Conservation (phyloP, 2,888 invertebrate species). For the Lomographa bimaculata region DNA sequence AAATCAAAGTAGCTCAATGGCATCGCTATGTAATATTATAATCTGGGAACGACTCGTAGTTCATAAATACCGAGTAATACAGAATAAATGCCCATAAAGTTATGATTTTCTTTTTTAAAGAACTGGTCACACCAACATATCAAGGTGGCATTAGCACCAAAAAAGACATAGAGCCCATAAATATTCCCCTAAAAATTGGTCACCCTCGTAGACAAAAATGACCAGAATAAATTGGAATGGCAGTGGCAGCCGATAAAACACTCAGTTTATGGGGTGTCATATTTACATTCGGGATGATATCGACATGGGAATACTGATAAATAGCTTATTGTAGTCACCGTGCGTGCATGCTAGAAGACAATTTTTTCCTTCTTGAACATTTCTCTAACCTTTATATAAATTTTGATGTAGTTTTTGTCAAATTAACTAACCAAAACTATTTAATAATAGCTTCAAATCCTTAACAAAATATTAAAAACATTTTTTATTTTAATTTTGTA, state of each 20-base stretch:
- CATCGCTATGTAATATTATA: conserved; percentile 12
- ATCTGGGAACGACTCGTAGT: conserved; percentile 16
- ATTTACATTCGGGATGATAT: conserved; percentile 78
- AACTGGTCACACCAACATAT: conserved; percentile 43
- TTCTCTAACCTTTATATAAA: background rate
- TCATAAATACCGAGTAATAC: conserved; percentile 17
- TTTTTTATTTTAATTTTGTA: no score
- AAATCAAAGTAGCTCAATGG: conserved; percentile 7
- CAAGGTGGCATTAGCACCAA: conserved; percentile 59
- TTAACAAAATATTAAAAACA: no score
- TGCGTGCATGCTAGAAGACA: conserved; percentile 19
- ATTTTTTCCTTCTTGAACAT: conserved; percentile 3
- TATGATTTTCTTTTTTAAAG: conserved; percentile 28
- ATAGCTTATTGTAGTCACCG: conserved; percentile 46
- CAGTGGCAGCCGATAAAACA: conserved; percentile 80
- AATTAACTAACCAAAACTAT: no score
- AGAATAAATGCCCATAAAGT: conserved; percentile 22
- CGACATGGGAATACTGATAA: conserved; percentile 71
- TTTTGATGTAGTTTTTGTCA: no score
- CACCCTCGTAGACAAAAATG: conserved; percentile 81
- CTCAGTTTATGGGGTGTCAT: conserved; percentile 83
- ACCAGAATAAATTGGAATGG: conserved; percentile 83
- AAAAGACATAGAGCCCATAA: conserved; percentile 67
- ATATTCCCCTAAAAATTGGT: conserved; percentile 77
- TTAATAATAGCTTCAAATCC: no score